These are phyloP conservation scores for Antheraea mylitta DNA, from an alignment of 1,140 invertebrate species.

Conservation along the genomic window DNA sequence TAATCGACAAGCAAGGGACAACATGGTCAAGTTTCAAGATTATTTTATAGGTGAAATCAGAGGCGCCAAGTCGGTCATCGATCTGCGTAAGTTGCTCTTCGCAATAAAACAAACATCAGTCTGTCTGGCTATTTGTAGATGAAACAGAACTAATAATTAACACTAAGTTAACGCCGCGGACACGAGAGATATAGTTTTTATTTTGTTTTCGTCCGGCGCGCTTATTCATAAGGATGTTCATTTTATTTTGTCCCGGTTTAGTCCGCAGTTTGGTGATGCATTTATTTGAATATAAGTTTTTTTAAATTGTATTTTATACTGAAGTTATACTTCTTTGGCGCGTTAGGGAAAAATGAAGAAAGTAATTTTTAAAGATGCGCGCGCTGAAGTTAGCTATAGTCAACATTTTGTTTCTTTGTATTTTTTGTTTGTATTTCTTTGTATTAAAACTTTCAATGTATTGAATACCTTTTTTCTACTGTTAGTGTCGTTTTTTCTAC, in stretches of 20 bases:
- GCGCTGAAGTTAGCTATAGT: too few species aligned
- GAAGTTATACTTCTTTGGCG: too few species aligned
- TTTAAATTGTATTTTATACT: too few species aligned
- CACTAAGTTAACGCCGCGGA: background rate
- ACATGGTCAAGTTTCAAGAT: background rate
- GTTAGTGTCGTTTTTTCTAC: too few species aligned
- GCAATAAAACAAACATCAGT: slow-evolving; percentile 10
- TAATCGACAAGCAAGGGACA: background rate
- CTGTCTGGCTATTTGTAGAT: slow-evolving; percentile 17
- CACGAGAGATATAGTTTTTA: background rate
- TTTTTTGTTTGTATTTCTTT: too few species aligned
- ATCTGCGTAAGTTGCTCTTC: background rate
- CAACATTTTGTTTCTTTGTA: too few species aligned
- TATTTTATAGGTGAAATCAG: background rate
- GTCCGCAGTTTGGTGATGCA: too few species aligned
- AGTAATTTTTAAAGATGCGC: too few species aligned
- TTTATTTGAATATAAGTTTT: too few species aligned
- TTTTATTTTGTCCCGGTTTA: background rate
- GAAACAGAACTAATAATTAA: slow-evolving; percentile 6
- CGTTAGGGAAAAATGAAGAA: too few species aligned
- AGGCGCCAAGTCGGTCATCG: background rate
- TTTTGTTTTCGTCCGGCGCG: slow-evolving; percentile 5
- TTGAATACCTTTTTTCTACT: too few species aligned
- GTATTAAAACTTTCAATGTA: too few species aligned
- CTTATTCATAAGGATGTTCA: background rate